A percentile compares a stretch with the other conserved stretches of the same genome.
phyloP scores from a whole-genome alignment of 2,797 vertebrate species.

The Halcyon chelicuti region DNA sequence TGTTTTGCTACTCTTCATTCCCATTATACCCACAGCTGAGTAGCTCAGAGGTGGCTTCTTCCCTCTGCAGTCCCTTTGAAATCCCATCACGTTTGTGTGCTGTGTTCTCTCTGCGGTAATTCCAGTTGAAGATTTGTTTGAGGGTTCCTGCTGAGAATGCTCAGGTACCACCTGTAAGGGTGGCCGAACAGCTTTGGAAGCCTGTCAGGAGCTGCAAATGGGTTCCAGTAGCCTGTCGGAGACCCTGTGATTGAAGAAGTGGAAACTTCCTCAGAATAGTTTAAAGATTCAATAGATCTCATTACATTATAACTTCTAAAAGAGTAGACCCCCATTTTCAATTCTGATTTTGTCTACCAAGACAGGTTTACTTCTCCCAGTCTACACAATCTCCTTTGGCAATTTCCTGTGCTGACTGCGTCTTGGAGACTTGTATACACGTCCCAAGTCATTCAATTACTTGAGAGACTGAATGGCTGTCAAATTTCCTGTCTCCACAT shows the following conservation, averaged over 20 bases:
- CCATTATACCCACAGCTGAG: not conserved
- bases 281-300: not conserved
- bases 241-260: not conserved
- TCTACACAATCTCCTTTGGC: slow-evolving; percentile 32
- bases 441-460: slow-evolving; percentile 4
- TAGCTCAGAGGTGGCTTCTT: not conserved
- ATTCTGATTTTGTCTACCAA: slow-evolving; percentile 25
- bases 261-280: not conserved
- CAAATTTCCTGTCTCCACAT: slow-evolving; percentile 63
- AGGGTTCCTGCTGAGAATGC: not conserved
- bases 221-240: not conserved
- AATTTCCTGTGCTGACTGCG: slow-evolving; percentile 58
- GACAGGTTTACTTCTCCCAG: not conserved
- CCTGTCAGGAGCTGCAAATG: not conserved
- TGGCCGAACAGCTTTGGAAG: not conserved
- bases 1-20: not conserved
- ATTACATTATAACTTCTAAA: slow-evolving; percentile 4
- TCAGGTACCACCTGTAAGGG: not conserved
- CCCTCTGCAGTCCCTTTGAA: not conserved
- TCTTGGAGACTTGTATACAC: slow-evolving; percentile 30
- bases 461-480: slow-evolving; percentile 29
- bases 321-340: slow-evolving; percentile 16
- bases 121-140: not conserved
- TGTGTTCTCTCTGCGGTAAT: not conserved
- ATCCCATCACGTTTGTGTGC: accelerated